A percentile compares a stretch with the other conserved stretches of the same genome.
These are phyloP conservation scores for Oedothorax gibbosus DNA, from an alignment of 1,140 invertebrate genomes.

Conservation along the genomic window DNA sequence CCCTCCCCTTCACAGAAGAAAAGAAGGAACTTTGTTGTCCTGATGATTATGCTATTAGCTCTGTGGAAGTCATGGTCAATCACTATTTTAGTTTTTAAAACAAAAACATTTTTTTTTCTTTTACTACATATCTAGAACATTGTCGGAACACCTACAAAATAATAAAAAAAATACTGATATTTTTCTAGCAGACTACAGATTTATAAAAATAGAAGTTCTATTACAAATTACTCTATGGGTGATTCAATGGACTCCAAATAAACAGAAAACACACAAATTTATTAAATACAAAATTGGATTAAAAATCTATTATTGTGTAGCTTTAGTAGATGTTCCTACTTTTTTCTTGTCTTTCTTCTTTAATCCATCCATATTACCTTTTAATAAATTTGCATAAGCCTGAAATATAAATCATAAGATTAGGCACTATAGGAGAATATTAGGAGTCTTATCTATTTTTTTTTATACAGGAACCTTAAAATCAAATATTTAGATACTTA, in stretches of 20 bases:
- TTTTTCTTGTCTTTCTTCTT: conserved; percentile 87
- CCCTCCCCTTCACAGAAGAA: too few relatives aligned
- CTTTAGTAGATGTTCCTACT: conserved; percentile 75
- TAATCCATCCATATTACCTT: conserved; percentile 86
- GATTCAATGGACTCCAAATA: too few relatives aligned
- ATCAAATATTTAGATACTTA: not conserved
- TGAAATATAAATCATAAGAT: conserved; percentile 10
- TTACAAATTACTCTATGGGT: too few relatives aligned
- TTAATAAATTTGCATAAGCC: conserved; percentile 84
- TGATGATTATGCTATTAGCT: too few relatives aligned
- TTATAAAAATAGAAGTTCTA: too few relatives aligned
- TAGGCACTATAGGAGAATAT: not conserved
- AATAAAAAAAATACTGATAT: too few relatives aligned
- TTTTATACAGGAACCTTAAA: not conserved
- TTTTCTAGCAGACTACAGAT: too few relatives aligned
- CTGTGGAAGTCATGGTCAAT: not conserved
- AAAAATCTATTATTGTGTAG: conserved; percentile 67
- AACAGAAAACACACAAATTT: too few relatives aligned
- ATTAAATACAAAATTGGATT: too few relatives aligned
- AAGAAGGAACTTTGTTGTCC: too few relatives aligned
- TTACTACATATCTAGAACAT: not conserved
- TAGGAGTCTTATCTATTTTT: not conserved
- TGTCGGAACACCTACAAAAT: too few relatives aligned
- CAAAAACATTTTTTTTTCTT: not conserved
- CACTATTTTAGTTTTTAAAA: not conserved